Conservation (phyloP, 2,888 invertebrate species). For the Oxytorus armatus region DNA sequence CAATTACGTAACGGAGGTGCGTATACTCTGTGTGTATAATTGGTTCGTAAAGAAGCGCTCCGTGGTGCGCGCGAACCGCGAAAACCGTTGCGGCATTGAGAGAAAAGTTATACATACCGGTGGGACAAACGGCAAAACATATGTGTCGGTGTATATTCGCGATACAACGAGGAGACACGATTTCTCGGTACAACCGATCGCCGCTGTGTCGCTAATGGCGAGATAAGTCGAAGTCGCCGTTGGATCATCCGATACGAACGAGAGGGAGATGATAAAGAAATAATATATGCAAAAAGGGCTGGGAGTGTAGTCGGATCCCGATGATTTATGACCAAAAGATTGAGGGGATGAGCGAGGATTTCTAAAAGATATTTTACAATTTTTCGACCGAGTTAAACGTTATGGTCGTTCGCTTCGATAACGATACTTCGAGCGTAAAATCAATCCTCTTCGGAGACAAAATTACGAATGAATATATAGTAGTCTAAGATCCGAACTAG, state of each 20-base stretch:
- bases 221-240: constrained; percentile 63
- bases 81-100: neutral
- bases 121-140: neutral
- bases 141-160: neutral
- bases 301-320: too few species aligned
- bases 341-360: too few species aligned
- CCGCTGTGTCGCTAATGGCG: constrained; percentile 70
- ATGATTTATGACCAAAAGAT: too few species aligned
- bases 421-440: too few species aligned
- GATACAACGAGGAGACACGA: constrained; percentile 30
- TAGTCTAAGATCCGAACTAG: too few species aligned
- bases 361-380: too few species aligned
- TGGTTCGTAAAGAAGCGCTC: constrained; percentile 73
- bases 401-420: too few species aligned
- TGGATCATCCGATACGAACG: constrained; percentile 6
- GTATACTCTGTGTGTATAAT: constrained; percentile 71
- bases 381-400: too few species aligned
- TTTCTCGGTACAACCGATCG: constrained; percentile 68
- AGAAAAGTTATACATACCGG: neutral
- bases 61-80: constrained; percentile 17
- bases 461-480: too few species aligned
- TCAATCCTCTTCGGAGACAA: too few species aligned
- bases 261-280: too few species aligned
- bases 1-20: constrained; percentile 75
- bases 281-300: too few species aligned